These are phyloP conservation scores for Acanthornis magna DNA, from an alignment of 2,797 vertebrate species.

Conservation along the genomic window DNA sequence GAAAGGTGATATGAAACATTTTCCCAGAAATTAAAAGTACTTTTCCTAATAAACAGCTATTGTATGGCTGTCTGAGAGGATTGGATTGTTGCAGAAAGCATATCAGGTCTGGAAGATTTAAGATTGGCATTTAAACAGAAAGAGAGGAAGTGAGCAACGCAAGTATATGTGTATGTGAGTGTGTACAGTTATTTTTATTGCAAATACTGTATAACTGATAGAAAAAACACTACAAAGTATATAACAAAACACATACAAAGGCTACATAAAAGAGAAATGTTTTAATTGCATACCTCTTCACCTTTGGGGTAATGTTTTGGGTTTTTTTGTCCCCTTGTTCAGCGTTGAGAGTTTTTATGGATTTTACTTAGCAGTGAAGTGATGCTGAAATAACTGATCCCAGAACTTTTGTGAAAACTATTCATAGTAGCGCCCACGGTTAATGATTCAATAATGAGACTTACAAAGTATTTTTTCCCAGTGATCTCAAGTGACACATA, in stretches of 20 bases:
- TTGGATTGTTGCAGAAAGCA: background rate
- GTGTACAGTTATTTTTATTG: background rate
- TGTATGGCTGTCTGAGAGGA: background rate
- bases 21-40: background rate
- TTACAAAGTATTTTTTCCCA: background rate
- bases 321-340: background rate
- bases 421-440: background rate
- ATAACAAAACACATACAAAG: background rate
- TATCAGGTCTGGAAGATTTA: background rate
- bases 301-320: background rate
- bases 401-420: conserved; percentile 8
- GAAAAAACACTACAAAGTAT: background rate
- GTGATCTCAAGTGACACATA: conserved; percentile 2
- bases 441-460: conserved; percentile 40
- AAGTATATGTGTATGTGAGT: background rate
- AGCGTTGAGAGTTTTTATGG: background rate
- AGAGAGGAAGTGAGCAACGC: background rate
- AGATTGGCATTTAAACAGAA: background rate
- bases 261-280: background rate
- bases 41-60: background rate
- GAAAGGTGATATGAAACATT: background rate
- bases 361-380: background rate
- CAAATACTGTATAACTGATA: background rate
- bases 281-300: background rate
- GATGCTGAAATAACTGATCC: background rate